Conservation (phyloP, 2,888 invertebrate genomes). For the Melangyna quadrimaculata region DNA sequence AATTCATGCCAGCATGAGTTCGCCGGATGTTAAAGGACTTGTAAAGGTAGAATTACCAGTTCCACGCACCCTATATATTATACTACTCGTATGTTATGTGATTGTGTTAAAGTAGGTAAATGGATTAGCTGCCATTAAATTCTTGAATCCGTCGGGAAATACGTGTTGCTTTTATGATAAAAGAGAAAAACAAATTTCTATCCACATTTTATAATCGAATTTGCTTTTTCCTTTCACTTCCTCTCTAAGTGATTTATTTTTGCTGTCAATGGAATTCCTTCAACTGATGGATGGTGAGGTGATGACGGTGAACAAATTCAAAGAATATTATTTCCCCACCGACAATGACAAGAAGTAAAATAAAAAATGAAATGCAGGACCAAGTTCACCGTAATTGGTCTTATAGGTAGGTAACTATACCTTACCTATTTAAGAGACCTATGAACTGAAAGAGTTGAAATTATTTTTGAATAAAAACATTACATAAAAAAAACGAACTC, state of each 20-base stretch:
- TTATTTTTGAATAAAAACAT: too few species aligned
- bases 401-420: too few species aligned
- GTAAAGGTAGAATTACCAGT: not conserved
- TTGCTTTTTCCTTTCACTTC: slow-evolving; percentile 26
- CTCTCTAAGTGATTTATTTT: slow-evolving; percentile 55
- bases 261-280: slow-evolving; percentile 51
- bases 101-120: slow-evolving; percentile 34
- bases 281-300: slow-evolving; percentile 9
- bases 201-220: slow-evolving; percentile 51
- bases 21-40: not conserved
- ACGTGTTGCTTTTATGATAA: slow-evolving; percentile 23
- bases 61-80: not conserved
- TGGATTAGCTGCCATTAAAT: slow-evolving; percentile 55
- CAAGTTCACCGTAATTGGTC: not conserved
- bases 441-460: not conserved
- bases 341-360: not conserved
- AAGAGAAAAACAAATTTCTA: slow-evolving; percentile 5
- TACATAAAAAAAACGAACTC: too few species aligned
- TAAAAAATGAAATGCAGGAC: not conserved
- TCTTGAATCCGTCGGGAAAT: slow-evolving; percentile 35
- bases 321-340: not conserved
- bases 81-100: not conserved
- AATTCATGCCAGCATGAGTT: slow-evolving; percentile 37
- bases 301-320: not conserved
- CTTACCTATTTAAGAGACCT: not conserved